Evolutionary conservation across 2,888 invertebrate genomes (phyloP).

Genomic region (Ophion ventricosus): DNA sequence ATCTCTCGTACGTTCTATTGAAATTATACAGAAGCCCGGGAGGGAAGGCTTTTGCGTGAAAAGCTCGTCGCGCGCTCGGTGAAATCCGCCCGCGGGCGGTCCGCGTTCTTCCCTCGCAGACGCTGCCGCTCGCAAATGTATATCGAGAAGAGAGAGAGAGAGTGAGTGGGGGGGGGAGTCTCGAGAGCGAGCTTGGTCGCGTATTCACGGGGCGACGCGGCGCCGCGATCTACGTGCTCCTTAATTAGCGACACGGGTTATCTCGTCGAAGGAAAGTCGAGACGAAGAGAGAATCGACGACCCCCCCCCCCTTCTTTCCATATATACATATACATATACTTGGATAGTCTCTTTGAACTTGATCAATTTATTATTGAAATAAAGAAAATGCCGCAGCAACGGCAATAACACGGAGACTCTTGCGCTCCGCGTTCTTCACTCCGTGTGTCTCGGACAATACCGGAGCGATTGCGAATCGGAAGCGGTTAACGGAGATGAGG

Average conservation of each 20-base stretch:
- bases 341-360: slow-evolving; percentile 30
- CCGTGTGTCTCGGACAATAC: too few relatives aligned
- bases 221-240: slow-evolving; percentile 71
- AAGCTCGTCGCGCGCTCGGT: slow-evolving; percentile 24
- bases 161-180: neutral
- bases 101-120: slow-evolving; percentile 29
- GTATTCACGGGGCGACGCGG: slow-evolving; percentile 61
- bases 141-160: slow-evolving; percentile 12
- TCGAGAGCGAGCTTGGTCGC: slow-evolving; percentile 40
- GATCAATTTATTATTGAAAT: slow-evolving; percentile 67
- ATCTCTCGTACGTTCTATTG: slow-evolving; percentile 41
- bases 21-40: slow-evolving; percentile 37
- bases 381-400: slow-evolving; percentile 13
- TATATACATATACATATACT: neutral
- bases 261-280: slow-evolving; percentile 71
- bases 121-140: slow-evolving; percentile 8
- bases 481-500: too few relatives aligned
- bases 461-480: too few relatives aligned
- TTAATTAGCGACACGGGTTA: slow-evolving; percentile 77
- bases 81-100: neutral
- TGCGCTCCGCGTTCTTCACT: too few relatives aligned
- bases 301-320: neutral
- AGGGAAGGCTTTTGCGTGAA: slow-evolving; percentile 33
- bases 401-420: neutral
- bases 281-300: neutral